Conservation (phyloP, 2,888 invertebrate species). For the Lissocephala sabroskyi region DNA sequence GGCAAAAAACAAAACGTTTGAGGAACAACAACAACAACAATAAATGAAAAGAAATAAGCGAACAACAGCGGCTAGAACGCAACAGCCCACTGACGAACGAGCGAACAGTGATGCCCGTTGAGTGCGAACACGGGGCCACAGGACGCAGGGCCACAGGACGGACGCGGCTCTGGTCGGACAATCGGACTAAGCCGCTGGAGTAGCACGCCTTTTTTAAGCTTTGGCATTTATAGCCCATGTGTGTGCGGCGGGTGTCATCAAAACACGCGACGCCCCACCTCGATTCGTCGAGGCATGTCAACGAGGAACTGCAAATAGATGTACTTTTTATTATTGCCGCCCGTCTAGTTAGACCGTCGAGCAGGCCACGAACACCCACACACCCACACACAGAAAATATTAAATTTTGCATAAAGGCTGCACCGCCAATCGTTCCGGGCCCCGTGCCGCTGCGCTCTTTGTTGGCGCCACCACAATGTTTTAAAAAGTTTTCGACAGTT, state of each 20-base stretch:
- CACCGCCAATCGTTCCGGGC: too few species aligned
- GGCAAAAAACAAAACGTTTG: background rate
- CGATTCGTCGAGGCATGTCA: too few species aligned
- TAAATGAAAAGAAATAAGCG: slow-evolving; percentile 9
- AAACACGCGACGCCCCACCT: slow-evolving; percentile 8
- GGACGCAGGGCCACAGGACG: too few species aligned
- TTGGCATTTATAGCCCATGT: slow-evolving; percentile 40
- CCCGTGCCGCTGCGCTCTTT: too few species aligned
- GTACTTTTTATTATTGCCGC: background rate
- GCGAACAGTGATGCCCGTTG: background rate
- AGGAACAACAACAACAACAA: slow-evolving; percentile 4
- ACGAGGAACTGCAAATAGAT: background rate
- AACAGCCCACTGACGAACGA: slow-evolving; percentile 15
- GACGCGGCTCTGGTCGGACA: too few species aligned
- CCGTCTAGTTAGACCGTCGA: background rate
- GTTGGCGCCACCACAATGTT: slow-evolving; percentile 28
- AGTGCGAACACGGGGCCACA: background rate
- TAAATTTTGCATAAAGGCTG: slow-evolving; percentile 30
- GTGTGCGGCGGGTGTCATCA: slow-evolving; percentile 29
- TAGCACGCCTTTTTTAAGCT: slow-evolving; percentile 33
- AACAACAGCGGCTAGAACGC: too few species aligned
- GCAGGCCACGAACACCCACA: too few species aligned
- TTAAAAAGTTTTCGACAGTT: slow-evolving; percentile 54
- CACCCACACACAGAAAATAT: slow-evolving; percentile 19
- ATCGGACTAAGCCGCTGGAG: too few species aligned